Evolutionary conservation across 2,113 vertebrate genomes (phyloP).

Genomic region (Hoplias malabaricus): DNA sequence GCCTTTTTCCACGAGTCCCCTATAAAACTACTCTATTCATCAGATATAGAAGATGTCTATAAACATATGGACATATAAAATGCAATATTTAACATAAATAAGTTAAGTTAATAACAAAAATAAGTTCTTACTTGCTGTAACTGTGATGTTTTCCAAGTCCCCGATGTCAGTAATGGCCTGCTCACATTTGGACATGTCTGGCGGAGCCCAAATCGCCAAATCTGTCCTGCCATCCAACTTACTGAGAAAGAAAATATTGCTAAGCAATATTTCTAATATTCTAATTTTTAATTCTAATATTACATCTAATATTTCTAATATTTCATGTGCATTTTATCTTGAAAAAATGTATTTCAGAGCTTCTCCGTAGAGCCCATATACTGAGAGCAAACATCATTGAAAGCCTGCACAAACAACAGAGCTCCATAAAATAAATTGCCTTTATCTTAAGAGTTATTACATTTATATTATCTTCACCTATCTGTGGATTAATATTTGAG

Average conservation of each 20-base stretch:
- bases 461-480: conserved; percentile 16
- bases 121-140: conserved; percentile 77
- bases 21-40: no score
- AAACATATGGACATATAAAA: no score
- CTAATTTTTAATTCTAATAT: no score
- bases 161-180: conserved; percentile 69
- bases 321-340: not conserved
- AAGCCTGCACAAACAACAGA: conserved; percentile 19
- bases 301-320: not conserved
- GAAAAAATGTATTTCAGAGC: not conserved
- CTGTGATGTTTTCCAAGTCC: conserved; percentile 71
- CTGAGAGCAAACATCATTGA: not conserved
- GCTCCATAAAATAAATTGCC: conserved; percentile 44
- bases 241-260: conserved; percentile 45
- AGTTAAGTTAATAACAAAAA: no score
- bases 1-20: no score
- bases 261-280: not conserved
- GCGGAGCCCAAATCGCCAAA: conserved; percentile 74
- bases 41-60: no score
- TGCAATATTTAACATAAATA: no score
- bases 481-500: conserved; percentile 42
- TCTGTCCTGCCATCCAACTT: conserved; percentile 62
- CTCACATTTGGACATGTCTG: conserved; percentile 71
- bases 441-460: conserved; percentile 34
- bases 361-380: not conserved